Evolutionary conservation across 1,140 invertebrate genomes (phyloP).

Genomic region (Zaprionus africanus): DNA sequence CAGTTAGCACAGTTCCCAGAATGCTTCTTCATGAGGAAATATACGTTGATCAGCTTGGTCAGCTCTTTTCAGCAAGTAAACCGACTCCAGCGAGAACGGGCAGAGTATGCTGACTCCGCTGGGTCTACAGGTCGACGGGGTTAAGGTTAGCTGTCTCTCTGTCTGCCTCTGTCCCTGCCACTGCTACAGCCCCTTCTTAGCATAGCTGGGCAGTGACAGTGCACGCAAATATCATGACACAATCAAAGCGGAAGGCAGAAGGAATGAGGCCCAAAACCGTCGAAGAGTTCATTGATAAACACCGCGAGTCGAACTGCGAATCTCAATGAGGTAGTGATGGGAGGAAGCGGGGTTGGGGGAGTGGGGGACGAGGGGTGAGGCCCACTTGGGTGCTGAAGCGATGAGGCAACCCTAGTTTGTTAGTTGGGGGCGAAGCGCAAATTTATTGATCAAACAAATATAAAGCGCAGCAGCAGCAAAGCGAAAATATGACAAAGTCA

Average conservation of each 20-base stretch:
- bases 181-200: background rate
- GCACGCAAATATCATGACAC: constrained; percentile 74
- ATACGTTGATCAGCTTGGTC: background rate
- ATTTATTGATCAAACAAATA: constrained; percentile 82
- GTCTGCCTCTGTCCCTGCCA: background rate
- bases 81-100: background rate
- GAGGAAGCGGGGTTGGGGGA: background rate
- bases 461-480: constrained; percentile 63
- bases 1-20: constrained; percentile 6
- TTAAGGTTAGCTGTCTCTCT: constrained; percentile 24
- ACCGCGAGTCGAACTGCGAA: constrained; percentile 5
- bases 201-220: constrained; percentile 41
- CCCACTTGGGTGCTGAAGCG: background rate
- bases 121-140: constrained; percentile 47
- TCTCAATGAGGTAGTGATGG: background rate
- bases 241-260: constrained; percentile 59
- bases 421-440: constrained; percentile 49
- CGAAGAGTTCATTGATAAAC: constrained; percentile 77
- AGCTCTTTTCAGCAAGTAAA: background rate
- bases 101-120: constrained; percentile 27
- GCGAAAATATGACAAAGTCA: constrained; percentile 25
- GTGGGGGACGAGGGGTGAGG: background rate
- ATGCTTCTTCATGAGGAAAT: background rate
- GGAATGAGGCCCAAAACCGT: constrained; percentile 51
- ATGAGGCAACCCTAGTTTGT: constrained; percentile 3